phyloP scores from a whole-genome alignment of 2,113 vertebrate species.

The Oncorhynchus gorbuscha region DNA sequence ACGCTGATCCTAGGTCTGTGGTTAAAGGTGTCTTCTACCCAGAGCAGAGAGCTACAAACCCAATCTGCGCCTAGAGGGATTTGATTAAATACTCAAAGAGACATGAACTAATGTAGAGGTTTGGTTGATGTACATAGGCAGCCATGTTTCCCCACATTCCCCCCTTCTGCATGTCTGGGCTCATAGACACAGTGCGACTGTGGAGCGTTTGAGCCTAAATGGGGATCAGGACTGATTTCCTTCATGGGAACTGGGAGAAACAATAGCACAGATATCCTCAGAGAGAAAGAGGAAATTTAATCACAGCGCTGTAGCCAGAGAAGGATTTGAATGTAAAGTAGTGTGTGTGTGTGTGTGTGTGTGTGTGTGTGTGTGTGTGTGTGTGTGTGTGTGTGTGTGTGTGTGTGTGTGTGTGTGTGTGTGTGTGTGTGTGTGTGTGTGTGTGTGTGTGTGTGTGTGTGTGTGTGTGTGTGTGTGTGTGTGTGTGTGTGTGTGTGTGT shows the following conservation, averaged over 20 bases:
- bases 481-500: neutral
- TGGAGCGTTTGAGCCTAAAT: constrained; percentile 45
- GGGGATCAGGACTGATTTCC: constrained; percentile 62
- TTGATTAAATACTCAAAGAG: neutral
- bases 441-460: neutral
- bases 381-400: neutral
- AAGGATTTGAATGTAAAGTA: constrained; percentile 68
- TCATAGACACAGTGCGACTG: constrained; percentile 56
- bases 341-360: constrained; percentile 2
- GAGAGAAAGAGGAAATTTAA: constrained; percentile 66
- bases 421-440: no score
- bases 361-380: neutral
- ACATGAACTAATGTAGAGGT: constrained; percentile 16
- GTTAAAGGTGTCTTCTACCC: constrained; percentile 32
- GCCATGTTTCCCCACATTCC: constrained; percentile 58
- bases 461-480: neutral
- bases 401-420: neutral
- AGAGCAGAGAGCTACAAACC: constrained; percentile 42
- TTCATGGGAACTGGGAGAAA: constrained; percentile 60
- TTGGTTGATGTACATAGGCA: constrained; percentile 53
- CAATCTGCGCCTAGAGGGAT: no score
- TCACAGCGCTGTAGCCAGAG: constrained; percentile 55
- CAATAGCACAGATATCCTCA: constrained; percentile 65
- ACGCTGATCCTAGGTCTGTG: neutral
- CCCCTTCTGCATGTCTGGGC: constrained; percentile 48